phyloP scores from a whole-genome alignment of 2,113 vertebrate species.

The Cochlearius cochlearius region DNA sequence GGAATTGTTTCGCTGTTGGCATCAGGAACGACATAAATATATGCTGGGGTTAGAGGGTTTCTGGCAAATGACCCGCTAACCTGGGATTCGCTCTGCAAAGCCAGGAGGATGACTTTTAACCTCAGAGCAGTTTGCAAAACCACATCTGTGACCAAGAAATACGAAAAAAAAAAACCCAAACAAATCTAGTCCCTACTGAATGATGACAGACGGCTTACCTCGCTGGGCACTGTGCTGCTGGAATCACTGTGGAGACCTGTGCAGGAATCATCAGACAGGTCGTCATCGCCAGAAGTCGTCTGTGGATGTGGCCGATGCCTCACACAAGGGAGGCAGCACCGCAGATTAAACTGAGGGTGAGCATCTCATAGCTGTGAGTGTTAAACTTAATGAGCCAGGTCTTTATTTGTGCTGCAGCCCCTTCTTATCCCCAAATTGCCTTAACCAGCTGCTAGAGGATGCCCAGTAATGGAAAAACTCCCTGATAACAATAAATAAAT shows the following conservation, averaged over 20 bases:
- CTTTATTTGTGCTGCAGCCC: neutral
- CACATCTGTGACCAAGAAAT: constrained; percentile 17
- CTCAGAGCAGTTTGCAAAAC: constrained; percentile 6
- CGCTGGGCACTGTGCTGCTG: neutral
- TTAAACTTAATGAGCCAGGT: neutral
- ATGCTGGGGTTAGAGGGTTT: neutral
- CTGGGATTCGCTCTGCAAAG: neutral
- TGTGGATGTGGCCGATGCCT: neutral
- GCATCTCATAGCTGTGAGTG: neutral
- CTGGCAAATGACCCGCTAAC: neutral
- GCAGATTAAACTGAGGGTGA: neutral
- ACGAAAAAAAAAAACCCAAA: neutral
- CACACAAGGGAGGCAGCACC: neutral
- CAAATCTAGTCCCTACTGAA: neutral
- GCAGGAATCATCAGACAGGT: neutral
- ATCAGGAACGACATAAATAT: neutral
- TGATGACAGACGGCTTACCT: neutral
- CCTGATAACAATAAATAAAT: neutral
- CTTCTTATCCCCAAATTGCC: neutral
- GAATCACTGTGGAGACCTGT: neutral
- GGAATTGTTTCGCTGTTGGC: neutral
- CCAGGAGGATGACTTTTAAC: neutral
- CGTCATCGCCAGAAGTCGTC: neutral
- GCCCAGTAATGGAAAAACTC: neutral
- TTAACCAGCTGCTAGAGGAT: neutral